Percentiles rank a stretch among this genome's conserved stretches.
Evolutionary conservation across 2,888 invertebrate genomes (phyloP).

Genomic region (Drosophila putrida): DNA sequence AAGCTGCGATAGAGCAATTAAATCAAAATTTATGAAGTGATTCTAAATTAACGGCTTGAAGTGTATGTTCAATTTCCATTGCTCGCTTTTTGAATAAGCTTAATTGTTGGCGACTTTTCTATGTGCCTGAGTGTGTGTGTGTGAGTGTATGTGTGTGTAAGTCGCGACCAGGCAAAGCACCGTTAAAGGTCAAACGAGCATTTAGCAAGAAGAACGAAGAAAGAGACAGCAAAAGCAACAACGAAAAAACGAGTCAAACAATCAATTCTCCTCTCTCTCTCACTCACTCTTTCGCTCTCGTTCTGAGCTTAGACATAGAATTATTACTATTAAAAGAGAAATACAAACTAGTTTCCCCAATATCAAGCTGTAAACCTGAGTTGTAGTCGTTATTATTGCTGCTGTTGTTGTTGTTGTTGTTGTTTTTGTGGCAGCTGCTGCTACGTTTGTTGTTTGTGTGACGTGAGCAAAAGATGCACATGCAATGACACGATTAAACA

Average conservation of each 20-base stretch:
- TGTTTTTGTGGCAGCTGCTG: slow-evolving; percentile 1
- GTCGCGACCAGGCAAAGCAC: slow-evolving; percentile 64
- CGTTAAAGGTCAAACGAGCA: slow-evolving; percentile 80
- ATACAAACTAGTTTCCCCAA: slow-evolving; percentile 68
- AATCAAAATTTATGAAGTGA: slow-evolving; percentile 71
- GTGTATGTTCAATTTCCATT: slow-evolving; percentile 59
- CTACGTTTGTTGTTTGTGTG: slow-evolving; percentile 12
- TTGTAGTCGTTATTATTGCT: slow-evolving; percentile 21
- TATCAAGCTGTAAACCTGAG: slow-evolving; percentile 35
- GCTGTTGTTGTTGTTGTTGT: slow-evolving; percentile 33
- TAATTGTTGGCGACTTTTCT: slow-evolving; percentile 71
- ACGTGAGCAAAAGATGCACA: slow-evolving; percentile 51
- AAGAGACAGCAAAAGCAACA: slow-evolving; percentile 18
- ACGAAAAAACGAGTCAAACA: slow-evolving; percentile 48
- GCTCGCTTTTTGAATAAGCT: slow-evolving; percentile 78
- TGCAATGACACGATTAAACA: slow-evolving; percentile 53
- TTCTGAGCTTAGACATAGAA: slow-evolving; percentile 57
- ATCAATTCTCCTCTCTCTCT: slow-evolving; percentile 27
- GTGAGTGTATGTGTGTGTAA: slow-evolving; percentile 33
- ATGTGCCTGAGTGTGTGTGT: slow-evolving; percentile 1
- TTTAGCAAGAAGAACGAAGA: slow-evolving; percentile 53
- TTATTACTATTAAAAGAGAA: slow-evolving; percentile 63
- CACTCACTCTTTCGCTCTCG: slow-evolving; percentile 8
- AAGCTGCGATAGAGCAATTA: slow-evolving; percentile 50
- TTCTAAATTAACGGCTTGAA: slow-evolving; percentile 60